phyloP scores from a whole-genome alignment of 2,888 invertebrate species.

The Caenorhabditis sulstoni region DNA sequence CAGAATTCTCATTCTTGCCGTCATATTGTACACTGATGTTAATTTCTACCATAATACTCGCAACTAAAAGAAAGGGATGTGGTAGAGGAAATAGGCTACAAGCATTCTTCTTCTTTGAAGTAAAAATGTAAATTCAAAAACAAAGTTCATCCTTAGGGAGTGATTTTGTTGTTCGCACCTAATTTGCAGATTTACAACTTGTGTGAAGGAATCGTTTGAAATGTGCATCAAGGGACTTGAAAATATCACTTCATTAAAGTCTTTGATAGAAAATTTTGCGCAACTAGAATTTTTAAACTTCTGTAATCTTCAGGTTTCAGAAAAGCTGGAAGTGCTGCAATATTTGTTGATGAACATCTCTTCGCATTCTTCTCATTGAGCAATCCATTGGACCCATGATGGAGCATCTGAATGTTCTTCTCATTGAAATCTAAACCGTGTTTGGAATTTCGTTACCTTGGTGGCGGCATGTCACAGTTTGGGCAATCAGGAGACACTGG shows the following conservation, averaged over 20 bases:
- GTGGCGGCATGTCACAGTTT: conserved; percentile 60
- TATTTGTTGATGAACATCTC: conserved; percentile 63
- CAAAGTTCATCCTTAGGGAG: conserved; percentile 47
- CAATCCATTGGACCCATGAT: conserved; percentile 52
- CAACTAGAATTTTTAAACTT: too few species aligned
- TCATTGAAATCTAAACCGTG: neutral
- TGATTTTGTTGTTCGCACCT: conserved; percentile 56
- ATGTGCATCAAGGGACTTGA: conserved; percentile 52
- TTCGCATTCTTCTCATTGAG: conserved; percentile 61
- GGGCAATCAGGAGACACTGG: conserved; percentile 55
- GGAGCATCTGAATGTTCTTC: conserved; percentile 53
- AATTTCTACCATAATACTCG: neutral
- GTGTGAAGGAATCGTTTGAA: conserved; percentile 1
- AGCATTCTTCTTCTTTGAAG: neutral
- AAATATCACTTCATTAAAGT: neutral
- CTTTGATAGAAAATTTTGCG: neutral
- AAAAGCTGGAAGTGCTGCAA: conserved; percentile 30
- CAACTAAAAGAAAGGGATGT: too few species aligned
- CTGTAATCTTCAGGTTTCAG: neutral
- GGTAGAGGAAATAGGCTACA: neutral
- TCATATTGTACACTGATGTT: conserved; percentile 28
- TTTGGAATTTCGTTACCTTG: conserved; percentile 27
- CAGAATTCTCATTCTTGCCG: conserved; percentile 11
- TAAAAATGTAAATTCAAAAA: conserved; percentile 38
- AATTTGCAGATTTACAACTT: conserved; percentile 63